phyloP scores from a whole-genome alignment of 2,888 invertebrate species.

The Globia sparganii region DNA sequence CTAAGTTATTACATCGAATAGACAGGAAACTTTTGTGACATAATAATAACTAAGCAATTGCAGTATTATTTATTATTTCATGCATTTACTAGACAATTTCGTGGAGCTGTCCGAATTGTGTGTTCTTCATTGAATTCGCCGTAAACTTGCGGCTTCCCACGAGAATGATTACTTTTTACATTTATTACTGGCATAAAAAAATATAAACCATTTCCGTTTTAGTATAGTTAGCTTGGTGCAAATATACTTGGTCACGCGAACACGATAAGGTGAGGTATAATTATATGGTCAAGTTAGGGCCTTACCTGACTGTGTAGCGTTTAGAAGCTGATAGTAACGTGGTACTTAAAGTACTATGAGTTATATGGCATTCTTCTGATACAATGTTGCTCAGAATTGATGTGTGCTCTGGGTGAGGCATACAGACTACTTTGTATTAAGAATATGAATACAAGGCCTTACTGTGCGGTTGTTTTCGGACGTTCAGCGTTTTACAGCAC shows the following conservation, averaged over 20 bases:
- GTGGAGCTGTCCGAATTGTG: constrained; percentile 46
- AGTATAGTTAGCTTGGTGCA: constrained; percentile 59
- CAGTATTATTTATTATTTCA: constrained; percentile 59
- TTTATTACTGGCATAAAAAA: constrained; percentile 67
- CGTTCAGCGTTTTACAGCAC: constrained; percentile 30
- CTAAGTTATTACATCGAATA: constrained; percentile 21
- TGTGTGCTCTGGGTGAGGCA: constrained; percentile 49
- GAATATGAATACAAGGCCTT: constrained; percentile 32
- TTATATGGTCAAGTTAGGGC: constrained; percentile 53
- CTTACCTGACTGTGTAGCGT: constrained; percentile 12
- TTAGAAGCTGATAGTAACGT: constrained; percentile 21
- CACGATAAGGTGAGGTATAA: constrained; percentile 58
- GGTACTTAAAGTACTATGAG: constrained; percentile 15
- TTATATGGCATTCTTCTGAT: constrained; percentile 30
- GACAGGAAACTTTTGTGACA: constrained; percentile 26
- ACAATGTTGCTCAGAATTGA: constrained; percentile 52
- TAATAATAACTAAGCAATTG: constrained; percentile 44
- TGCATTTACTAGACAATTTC: constrained; percentile 53
- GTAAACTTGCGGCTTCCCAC: constrained; percentile 68
- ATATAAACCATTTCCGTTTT: constrained; percentile 74
- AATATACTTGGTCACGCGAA: constrained; percentile 71
- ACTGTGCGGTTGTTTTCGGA: constrained; percentile 43
- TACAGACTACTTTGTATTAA: constrained; percentile 53
- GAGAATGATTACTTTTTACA: constrained; percentile 72
- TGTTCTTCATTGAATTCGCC: constrained; percentile 53